phyloP scores from a whole-genome alignment of 2,797 vertebrate genomes.

The Strix occidentalis region DNA sequence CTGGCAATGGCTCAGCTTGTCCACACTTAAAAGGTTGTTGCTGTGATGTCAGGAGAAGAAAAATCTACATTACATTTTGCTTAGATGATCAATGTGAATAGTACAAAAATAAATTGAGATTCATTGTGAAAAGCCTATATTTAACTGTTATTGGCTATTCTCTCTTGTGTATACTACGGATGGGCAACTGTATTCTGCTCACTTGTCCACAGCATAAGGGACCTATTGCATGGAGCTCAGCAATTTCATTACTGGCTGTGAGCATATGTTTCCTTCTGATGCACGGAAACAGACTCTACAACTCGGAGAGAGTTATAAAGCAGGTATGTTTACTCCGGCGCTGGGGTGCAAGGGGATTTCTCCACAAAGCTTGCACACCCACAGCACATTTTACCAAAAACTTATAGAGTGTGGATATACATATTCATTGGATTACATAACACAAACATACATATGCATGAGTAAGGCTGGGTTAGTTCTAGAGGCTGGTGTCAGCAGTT shows the following conservation, averaged over 20 bases:
- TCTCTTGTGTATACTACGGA: neutral
- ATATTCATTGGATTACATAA: too few species aligned
- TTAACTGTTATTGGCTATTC: neutral
- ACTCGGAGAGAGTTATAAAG: too few species aligned
- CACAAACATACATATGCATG: too few species aligned
- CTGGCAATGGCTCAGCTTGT: neutral
- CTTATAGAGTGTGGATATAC: too few species aligned
- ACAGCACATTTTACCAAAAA: too few species aligned
- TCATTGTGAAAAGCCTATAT: neutral
- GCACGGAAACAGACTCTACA: too few species aligned
- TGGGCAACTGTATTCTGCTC: rapidly evolving
- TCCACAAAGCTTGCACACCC: too few species aligned
- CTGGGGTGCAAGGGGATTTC: too few species aligned
- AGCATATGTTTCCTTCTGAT: neutral
- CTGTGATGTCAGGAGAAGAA: neutral
- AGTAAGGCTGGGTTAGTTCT: too few species aligned
- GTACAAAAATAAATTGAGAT: neutral
- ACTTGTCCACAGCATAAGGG: neutral
- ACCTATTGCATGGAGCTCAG: neutral
- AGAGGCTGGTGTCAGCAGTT: too few species aligned
- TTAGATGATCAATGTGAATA: neutral
- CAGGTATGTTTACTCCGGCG: too few species aligned
- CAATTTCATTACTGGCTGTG: neutral
- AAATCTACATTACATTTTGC: neutral
- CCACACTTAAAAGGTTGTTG: neutral